phyloP scores from a whole-genome alignment of 2,113 vertebrate species.

The Indicator maculatus region DNA sequence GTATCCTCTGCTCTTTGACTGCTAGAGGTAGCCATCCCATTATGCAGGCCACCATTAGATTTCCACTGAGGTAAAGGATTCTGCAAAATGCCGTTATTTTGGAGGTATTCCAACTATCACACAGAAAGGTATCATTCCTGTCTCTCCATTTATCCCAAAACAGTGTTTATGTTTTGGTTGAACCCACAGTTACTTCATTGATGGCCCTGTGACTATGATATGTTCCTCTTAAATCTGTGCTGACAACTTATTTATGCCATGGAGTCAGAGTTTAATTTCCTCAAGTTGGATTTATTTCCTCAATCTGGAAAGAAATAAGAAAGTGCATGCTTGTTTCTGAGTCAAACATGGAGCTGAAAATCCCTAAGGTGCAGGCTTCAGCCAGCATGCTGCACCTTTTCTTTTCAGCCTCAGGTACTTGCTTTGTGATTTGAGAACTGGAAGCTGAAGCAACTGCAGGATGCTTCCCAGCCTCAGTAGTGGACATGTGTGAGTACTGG shows the following conservation, averaged over 20 bases:
- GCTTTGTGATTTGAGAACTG: background rate
- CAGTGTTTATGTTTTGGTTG: background rate
- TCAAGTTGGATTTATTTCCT: slow-evolving; percentile 38
- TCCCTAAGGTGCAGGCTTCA: background rate
- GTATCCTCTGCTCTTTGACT: background rate
- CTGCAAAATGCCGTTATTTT: background rate
- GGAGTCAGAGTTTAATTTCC: slow-evolving; percentile 51
- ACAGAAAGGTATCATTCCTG: background rate
- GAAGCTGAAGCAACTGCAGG: background rate
- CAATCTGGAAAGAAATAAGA: slow-evolving; percentile 12
- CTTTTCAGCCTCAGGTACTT: background rate
- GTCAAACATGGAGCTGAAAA: background rate
- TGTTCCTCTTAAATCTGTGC: slow-evolving; percentile 35
- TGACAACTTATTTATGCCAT: slow-evolving; percentile 55
- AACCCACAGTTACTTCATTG: slow-evolving; percentile 24
- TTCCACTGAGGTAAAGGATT: background rate
- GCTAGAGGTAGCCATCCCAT: background rate
- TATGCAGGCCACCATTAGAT: background rate
- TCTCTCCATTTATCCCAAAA: background rate
- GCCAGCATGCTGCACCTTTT: background rate
- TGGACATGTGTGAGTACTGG: background rate
- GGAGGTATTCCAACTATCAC: slow-evolving; percentile 8
- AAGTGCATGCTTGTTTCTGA: background rate
- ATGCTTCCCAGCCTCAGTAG: background rate
- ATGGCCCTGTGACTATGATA: background rate